Percentiles rank a stretch among this genome's conserved stretches.
Conservation (phyloP, 2,888 invertebrate species). For the Theretra japonica region DNA sequence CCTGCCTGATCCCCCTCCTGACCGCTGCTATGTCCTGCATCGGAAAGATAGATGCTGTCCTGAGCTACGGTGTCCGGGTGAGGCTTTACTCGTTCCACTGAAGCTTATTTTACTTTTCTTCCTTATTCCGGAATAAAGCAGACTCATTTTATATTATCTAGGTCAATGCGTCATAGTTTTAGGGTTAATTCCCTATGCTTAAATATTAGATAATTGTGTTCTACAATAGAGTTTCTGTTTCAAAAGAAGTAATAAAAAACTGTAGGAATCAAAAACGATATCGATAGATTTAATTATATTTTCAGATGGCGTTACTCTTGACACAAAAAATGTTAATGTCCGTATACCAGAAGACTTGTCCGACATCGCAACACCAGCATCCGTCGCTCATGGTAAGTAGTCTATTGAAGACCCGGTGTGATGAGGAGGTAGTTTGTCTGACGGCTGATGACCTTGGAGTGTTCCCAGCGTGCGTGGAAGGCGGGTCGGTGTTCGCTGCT, state of each 20-base stretch:
- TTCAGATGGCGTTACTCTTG: constrained; percentile 63
- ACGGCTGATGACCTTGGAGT: constrained; percentile 48
- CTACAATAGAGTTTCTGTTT: too few relatives aligned
- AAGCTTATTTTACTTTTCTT: too few relatives aligned
- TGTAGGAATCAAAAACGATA: too few relatives aligned
- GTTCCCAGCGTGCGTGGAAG: constrained; percentile 87
- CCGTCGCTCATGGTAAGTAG: constrained; percentile 58
- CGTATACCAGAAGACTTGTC: constrained; percentile 52
- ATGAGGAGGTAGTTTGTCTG: background rate
- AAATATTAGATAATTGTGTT: too few relatives aligned
- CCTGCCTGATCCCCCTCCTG: constrained; percentile 90
- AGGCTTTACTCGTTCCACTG: constrained; percentile 26
- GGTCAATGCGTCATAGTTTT: too few relatives aligned
- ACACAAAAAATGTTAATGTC: constrained; percentile 59
- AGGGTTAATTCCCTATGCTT: too few relatives aligned
- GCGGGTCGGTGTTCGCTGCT: constrained; percentile 89
- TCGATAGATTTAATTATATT: constrained; percentile 24
- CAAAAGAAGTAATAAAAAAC: too few relatives aligned
- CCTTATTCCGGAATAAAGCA: too few relatives aligned
- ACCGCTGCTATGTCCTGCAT: constrained; percentile 89
- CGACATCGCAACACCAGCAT: constrained; percentile 48
- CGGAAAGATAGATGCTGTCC: constrained; percentile 90
- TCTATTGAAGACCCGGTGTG: background rate
- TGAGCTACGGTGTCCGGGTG: constrained; percentile 90
- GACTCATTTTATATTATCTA: too few relatives aligned